A percentile compares a stretch with the other conserved stretches of the same genome.
Conservation (phyloP, 2,113 vertebrate genomes). For the Dasyurus viverrinus region DNA sequence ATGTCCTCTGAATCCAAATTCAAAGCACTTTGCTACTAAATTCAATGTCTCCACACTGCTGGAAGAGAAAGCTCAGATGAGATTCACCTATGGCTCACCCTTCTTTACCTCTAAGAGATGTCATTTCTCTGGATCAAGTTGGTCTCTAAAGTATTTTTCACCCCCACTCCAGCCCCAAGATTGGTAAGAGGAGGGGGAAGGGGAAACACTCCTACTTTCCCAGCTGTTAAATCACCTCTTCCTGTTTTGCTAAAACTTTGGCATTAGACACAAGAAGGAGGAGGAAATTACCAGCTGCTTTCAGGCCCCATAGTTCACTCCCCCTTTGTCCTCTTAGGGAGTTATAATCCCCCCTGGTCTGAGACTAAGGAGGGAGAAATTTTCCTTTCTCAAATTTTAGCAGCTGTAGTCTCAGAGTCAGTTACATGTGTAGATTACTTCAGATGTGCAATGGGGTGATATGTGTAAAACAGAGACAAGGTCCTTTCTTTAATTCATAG, state of each 20-base stretch:
- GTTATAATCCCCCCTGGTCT: conserved; percentile 74
- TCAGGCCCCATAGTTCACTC: conserved; percentile 64
- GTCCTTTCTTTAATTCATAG: not conserved
- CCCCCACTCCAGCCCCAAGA: conserved; percentile 48
- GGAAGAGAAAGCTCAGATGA: not conserved
- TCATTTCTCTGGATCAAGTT: conserved; percentile 74
- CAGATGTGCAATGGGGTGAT: conserved; percentile 64
- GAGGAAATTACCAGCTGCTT: conserved; percentile 49
- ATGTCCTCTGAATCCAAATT: not conserved
- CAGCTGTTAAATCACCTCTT: conserved; percentile 77
- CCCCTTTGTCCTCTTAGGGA: conserved; percentile 60
- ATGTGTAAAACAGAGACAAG: not conserved
- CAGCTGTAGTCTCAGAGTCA: conserved; percentile 71
- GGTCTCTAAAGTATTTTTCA: conserved; percentile 55
- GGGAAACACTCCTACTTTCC: conserved; percentile 75
- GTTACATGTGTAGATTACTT: conserved; percentile 67
- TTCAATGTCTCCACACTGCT: not conserved
- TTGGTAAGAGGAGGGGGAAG: conserved; percentile 63
- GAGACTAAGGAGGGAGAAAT: conserved; percentile 43
- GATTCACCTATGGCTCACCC: not conserved
- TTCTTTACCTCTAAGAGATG: not conserved
- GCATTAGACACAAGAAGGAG: conserved; percentile 64
- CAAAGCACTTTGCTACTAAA: not conserved
- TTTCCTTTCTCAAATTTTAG: conserved; percentile 68
- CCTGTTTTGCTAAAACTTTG: conserved; percentile 80